Evolutionary conservation across 2,888 invertebrate species (phyloP), one percentile per base, ranked within the genome.

Genomic region (Dasysyrphus albostriatus): DNA sequence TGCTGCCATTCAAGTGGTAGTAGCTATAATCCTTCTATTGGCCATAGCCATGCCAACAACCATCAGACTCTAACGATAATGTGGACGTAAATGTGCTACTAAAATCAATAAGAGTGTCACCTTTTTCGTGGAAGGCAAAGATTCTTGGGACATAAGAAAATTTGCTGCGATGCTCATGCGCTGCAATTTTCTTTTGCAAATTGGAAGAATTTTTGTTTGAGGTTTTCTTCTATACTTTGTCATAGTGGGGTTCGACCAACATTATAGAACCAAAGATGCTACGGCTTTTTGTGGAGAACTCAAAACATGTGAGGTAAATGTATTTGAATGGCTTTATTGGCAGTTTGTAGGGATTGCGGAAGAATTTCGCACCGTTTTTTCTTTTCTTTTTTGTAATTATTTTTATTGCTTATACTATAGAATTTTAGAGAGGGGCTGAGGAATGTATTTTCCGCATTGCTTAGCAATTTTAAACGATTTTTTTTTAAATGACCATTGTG

Each of bases 41-140:
- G 87, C 87, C 83, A 87, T 87, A 83, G 63, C 77, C 67, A 82
- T 79, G 83, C 87, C 87, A 87, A 83, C 87, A 83, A 91, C 91
- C 88, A 89, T 89, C 90, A 90, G 91, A 90, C 91, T 91, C 92
- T 92, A 91, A 92, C 91, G 92, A 91, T 92, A 91, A 92, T 92
- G 88, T 90, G 91, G 90, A 90, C 91, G 90, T 91, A 91, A 91
- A 91, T 90, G 92, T 90, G 91, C 91, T 90, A 92, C 92, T 92
- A 92, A 92, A 92, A 92, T 92, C 92, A 92, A 92, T 92, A 92
- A 90, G 88, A 90, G 88, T 77, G 88, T 87, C 87, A 87, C 87
- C 87, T 87, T 87, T 78, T 72, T 67, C 49, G 47, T 61, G 42
- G 76, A 76, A 56, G 85, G 65, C 72, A 42, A 78, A 51, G 77